Conservation (phyloP, 2,797 vertebrate genomes). For the Thalassophryne amazonica region DNA sequence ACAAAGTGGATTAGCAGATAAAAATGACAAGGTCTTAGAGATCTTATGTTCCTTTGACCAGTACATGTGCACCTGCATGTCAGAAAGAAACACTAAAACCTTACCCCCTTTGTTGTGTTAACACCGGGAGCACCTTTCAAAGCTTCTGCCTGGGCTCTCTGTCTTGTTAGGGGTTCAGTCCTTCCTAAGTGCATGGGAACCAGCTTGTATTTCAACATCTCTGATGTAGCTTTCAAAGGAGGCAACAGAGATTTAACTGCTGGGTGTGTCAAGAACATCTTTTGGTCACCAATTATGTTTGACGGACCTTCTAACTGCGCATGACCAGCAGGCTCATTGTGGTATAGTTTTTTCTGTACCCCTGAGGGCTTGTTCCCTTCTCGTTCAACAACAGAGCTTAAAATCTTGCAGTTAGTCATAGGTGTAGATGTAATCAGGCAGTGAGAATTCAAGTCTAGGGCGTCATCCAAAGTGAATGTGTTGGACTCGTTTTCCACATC, state of each 20-base stretch:
- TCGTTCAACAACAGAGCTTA: background rate
- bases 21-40: background rate
- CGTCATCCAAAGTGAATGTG: conserved; percentile 48
- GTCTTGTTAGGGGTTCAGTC: conserved; percentile 14
- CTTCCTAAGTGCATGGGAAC: conserved; percentile 2
- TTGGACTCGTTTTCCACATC: conserved; percentile 2
- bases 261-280: conserved; percentile 34
- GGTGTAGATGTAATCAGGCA: conserved; percentile 58
- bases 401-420: conserved; percentile 33
- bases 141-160: conserved; percentile 18
- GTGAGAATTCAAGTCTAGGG: conserved; percentile 34
- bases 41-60: background rate
- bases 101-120: conserved; percentile 26
- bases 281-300: conserved; percentile 39
- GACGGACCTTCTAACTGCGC: background rate
- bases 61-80: background rate
- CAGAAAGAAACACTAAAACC: background rate
- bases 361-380: background rate
- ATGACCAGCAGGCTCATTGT: background rate
- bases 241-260: conserved; percentile 22
- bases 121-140: conserved; percentile 9
- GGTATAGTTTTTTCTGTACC: conserved; percentile 38
- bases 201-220: conserved; percentile 34
- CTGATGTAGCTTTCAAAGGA: conserved; percentile 15
- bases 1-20: background rate